Percentiles rank a stretch among this genome's conserved stretches.
Evolutionary conservation across 2,797 vertebrate genomes (phyloP).

Genomic region (Takifugu ocellatus): DNA sequence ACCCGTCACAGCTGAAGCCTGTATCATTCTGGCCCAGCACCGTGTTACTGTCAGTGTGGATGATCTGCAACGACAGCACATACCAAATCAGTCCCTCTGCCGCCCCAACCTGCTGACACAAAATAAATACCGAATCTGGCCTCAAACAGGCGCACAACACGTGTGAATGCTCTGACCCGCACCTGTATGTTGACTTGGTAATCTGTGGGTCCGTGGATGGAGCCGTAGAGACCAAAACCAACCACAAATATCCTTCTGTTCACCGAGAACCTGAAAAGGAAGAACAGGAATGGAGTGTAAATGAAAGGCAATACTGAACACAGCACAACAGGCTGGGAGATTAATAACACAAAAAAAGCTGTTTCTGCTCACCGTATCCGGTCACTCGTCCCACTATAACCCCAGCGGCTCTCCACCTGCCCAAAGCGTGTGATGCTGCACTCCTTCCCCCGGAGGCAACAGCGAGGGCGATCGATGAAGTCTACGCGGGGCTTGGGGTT

Average conservation of each 20-base stretch:
- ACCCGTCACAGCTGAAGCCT: constrained; percentile 95
- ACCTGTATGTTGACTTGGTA: constrained; percentile 99
- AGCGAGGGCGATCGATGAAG: constrained; percentile 93
- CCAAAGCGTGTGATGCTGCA: constrained; percentile 94
- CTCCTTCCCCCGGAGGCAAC: constrained; percentile 94
- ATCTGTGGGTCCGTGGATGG: constrained; percentile 96
- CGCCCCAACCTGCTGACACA: no score
- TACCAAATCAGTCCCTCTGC: no score
- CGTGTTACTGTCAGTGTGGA: constrained; percentile 96
- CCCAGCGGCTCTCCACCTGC: constrained; percentile 98
- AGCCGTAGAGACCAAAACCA: constrained; percentile 95
- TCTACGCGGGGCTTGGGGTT: constrained; percentile 97
- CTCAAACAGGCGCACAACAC: no score
- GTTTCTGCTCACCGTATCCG: constrained; percentile 82
- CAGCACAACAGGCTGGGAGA: no score
- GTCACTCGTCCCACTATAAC: constrained; percentile 96
- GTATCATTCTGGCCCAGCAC: constrained; percentile 95
- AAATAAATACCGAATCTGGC: no score
- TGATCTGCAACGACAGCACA: constrained; percentile 76
- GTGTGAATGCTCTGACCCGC: constrained; percentile 6
- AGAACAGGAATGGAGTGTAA: constrained; percentile 17
- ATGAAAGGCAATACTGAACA: not conserved
- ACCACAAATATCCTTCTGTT: constrained; percentile 95
- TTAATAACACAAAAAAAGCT: no score
- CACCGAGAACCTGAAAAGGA: constrained; percentile 85